A percentile compares a stretch with the other conserved stretches of the same genome.
phyloP scores from a whole-genome alignment of 2,888 invertebrate species.

The Diarsia mendica region DNA sequence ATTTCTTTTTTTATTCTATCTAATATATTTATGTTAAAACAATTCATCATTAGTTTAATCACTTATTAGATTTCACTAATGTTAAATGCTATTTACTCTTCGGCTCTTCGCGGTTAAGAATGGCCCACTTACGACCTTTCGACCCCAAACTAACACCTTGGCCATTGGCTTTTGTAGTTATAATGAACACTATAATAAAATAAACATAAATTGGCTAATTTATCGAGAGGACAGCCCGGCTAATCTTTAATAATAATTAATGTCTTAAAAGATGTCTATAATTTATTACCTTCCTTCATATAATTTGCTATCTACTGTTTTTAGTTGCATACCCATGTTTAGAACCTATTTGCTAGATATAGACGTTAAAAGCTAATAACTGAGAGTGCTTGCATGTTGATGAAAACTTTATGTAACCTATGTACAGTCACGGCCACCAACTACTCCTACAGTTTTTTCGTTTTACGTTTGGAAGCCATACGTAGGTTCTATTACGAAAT shows the following conservation, averaged over 20 bases:
- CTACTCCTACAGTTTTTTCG: too few relatives aligned
- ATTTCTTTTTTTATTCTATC: too few relatives aligned
- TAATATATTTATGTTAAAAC: too few relatives aligned
- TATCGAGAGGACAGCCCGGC: conserved; percentile 24
- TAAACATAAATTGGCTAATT: conserved; percentile 39
- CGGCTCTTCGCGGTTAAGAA: background rate
- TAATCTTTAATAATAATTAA: conserved; percentile 29
- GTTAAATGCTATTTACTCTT: too few relatives aligned
- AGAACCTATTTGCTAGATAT: background rate
- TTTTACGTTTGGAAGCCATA: too few relatives aligned
- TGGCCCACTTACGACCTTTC: conserved; percentile 17
- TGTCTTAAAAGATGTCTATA: conserved; percentile 12
- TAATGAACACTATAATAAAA: conserved; percentile 32
- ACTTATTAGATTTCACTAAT: too few relatives aligned
- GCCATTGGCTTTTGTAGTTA: conserved; percentile 18
- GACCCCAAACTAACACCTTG: conserved; percentile 1
- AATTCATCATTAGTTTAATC: too few relatives aligned
- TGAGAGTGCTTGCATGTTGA: background rate
- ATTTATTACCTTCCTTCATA: conserved; percentile 9
- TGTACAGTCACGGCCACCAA: too few relatives aligned
- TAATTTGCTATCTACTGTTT: conserved; percentile 19
- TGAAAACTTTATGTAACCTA: background rate
- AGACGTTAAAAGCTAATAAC: background rate
- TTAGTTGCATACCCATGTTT: background rate
- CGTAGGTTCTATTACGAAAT: too few relatives aligned